Evolutionary conservation across 1,140 invertebrate species (phyloP).

Genomic region (Tetragnatha versicolor): DNA sequence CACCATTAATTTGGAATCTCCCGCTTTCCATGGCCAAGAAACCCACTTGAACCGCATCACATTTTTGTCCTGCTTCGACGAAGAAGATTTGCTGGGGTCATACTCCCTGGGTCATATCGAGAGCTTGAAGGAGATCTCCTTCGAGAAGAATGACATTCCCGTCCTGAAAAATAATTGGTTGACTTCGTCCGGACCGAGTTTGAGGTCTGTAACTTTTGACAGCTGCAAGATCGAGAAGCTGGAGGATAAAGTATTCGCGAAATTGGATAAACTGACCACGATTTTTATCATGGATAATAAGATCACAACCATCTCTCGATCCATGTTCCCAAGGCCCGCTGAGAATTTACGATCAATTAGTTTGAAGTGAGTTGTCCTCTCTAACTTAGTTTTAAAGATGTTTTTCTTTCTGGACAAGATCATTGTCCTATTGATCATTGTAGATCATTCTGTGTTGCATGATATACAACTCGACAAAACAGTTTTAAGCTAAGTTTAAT

Average conservation of each 20-base stretch:
- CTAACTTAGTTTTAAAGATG: too few relatives aligned
- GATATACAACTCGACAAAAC: too few relatives aligned
- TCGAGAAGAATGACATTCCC: conserved; percentile 30
- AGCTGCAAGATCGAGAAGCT: conserved; percentile 27
- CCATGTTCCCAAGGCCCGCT: conserved; percentile 39
- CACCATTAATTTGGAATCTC: conserved; percentile 2
- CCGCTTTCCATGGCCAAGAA: conserved; percentile 29
- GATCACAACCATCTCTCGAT: conserved; percentile 1
- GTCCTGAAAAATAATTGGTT: conserved; percentile 38
- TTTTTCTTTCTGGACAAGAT: too few relatives aligned
- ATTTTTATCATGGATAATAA: conserved; percentile 38
- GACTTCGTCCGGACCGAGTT: conserved; percentile 1
- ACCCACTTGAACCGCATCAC: conserved; percentile 16
- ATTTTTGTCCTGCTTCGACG: conserved; percentile 32
- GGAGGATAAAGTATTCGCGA: conserved; percentile 38
- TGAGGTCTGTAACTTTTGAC: conserved; percentile 37
- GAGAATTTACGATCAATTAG: conserved; percentile 24
- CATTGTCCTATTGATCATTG: too few relatives aligned
- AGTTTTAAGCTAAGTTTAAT: too few relatives aligned
- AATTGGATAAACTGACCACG: conserved; percentile 17
- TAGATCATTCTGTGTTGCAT: too few relatives aligned
- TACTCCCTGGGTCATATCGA: conserved; percentile 10
- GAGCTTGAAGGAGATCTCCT: conserved; percentile 20
- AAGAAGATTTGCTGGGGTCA: background rate
- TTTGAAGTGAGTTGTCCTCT: conserved; percentile 38